These are phyloP conservation scores for Formica selysi DNA, from an alignment of 1,140 invertebrate species.

Conservation along the genomic window DNA sequence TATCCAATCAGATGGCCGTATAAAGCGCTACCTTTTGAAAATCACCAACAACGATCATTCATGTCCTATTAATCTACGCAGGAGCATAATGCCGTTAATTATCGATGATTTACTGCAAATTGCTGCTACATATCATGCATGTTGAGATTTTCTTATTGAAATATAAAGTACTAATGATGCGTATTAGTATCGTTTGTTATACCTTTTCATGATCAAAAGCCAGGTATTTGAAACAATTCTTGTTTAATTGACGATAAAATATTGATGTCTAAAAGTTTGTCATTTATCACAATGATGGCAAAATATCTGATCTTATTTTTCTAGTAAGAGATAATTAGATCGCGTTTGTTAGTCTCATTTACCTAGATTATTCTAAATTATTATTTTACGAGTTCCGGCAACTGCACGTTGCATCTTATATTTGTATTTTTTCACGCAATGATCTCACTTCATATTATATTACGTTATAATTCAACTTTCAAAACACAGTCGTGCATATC, in stretches of 20 bases:
- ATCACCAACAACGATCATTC: conserved; percentile 17
- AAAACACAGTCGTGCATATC: not conserved
- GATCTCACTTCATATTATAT: not conserved
- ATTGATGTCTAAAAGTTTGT: not conserved
- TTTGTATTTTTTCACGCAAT: not conserved
- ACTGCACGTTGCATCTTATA: not conserved
- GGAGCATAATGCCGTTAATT: conserved; percentile 51
- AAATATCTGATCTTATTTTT: not conserved
- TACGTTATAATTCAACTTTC: conserved; percentile 12
- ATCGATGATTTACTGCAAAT: conserved; percentile 68
- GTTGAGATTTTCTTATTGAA: not conserved
- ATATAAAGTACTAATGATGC: not conserved
- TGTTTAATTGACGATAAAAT: conserved; percentile 42
- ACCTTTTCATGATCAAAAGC: not conserved
- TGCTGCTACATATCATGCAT: not conserved
- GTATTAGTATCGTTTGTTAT: not conserved
- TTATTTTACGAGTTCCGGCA: not conserved
- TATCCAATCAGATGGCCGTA: not conserved
- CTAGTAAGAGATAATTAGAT: not conserved
- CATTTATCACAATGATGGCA: conserved; percentile 22
- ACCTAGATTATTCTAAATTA: not conserved
- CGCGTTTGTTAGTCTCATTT: conserved; percentile 2
- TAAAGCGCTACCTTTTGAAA: conserved; percentile 13
- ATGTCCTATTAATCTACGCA: conserved; percentile 54
- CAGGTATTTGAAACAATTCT: not conserved